Evolutionary conservation across 1,140 invertebrate genomes (phyloP).

Genomic region (Lordiphosa collinella): DNA sequence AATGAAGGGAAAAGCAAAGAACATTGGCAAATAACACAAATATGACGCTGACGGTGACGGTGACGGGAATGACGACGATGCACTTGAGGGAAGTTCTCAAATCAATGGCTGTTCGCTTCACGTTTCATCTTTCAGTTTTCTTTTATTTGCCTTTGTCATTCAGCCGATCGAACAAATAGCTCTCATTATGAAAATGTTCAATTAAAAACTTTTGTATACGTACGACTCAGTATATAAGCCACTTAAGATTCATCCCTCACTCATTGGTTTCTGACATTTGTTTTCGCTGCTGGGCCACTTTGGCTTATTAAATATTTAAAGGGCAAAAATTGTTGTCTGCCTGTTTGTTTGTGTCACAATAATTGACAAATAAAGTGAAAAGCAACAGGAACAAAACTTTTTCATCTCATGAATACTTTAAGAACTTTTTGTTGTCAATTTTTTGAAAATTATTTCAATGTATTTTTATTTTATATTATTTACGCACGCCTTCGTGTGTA

Average conservation of each 20-base stretch:
- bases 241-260: conserved; percentile 46
- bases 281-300: conserved; percentile 53
- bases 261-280: conserved; percentile 56
- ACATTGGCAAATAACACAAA: conserved; percentile 55
- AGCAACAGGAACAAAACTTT: conserved; percentile 19
- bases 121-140: neutral
- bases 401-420: conserved; percentile 51
- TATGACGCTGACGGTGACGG: conserved; percentile 37
- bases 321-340: conserved; percentile 32
- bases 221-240: conserved; percentile 42
- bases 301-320: conserved; percentile 76
- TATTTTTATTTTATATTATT: conserved; percentile 52
- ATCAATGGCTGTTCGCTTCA: neutral
- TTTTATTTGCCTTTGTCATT: conserved; percentile 27
- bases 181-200: conserved; percentile 43
- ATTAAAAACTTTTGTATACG: conserved; percentile 54
- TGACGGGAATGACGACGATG: conserved; percentile 11
- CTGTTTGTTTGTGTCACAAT: conserved; percentile 35
- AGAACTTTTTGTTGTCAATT: conserved; percentile 28
- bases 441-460: conserved; percentile 66
- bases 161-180: conserved; percentile 23
- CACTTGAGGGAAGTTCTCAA: conserved; percentile 3
- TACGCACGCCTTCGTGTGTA: conserved; percentile 73
- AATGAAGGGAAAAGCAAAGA: conserved; percentile 25
- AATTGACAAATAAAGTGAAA: conserved; percentile 38